Conservation (phyloP, 2,797 vertebrate species). For the Podarcis siculus region DNA sequence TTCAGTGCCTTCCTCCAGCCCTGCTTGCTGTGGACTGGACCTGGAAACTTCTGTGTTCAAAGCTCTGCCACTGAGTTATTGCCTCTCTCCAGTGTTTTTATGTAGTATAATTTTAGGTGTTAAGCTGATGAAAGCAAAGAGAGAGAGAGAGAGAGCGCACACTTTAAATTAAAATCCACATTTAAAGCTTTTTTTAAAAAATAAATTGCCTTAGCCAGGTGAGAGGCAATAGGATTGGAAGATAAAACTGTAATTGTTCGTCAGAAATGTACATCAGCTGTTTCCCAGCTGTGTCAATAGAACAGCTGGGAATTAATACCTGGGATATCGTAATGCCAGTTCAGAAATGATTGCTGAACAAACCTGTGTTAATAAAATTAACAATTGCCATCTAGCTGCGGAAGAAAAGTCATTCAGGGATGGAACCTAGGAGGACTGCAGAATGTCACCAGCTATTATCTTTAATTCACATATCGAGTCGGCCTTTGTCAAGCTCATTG, state of each 20-base stretch:
- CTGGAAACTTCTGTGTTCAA: not conserved
- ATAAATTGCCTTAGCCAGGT: slow-evolving; percentile 17
- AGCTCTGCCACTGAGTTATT: not conserved
- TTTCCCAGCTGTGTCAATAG: slow-evolving; percentile 53
- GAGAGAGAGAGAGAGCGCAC: no score
- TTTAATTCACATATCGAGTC: slow-evolving; percentile 8
- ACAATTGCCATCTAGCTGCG: not conserved
- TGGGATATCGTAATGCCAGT: slow-evolving; percentile 35
- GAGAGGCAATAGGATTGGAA: slow-evolving; percentile 41
- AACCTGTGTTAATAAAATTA: slow-evolving; percentile 36
- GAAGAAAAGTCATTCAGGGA: not conserved
- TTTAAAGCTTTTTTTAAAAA: slow-evolving; percentile 36
- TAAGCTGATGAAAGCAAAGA: not conserved
- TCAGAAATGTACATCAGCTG: slow-evolving; percentile 45
- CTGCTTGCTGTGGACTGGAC: not conserved
- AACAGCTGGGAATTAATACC: slow-evolving; percentile 28
- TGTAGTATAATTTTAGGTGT: not conserved
- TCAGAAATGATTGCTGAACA: slow-evolving; percentile 12
- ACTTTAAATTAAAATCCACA: slow-evolving; percentile 31
- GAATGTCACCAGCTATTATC: slow-evolving; percentile 12
- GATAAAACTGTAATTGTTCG: slow-evolving; percentile 61
- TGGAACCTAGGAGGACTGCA: not conserved
- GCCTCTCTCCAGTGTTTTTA: not conserved
- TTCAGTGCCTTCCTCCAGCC: not conserved
- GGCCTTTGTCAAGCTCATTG: not conserved